Evolutionary conservation across 2,888 invertebrate species (phyloP).

Genomic region (Caenorhabditis virilis): DNA sequence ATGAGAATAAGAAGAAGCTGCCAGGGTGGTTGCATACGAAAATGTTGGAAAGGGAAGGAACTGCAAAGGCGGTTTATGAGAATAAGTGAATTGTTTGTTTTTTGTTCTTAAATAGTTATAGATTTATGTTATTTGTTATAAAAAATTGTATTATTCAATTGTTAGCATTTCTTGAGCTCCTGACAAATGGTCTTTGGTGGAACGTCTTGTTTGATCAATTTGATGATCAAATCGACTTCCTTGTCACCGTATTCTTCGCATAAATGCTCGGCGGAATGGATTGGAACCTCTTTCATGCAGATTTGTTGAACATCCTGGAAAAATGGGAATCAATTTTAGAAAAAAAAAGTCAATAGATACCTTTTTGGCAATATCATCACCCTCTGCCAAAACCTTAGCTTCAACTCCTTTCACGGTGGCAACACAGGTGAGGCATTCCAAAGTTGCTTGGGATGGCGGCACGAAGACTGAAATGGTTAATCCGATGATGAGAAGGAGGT

Average conservation of each 20-base stretch:
- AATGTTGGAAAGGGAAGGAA: conserved; percentile 19
- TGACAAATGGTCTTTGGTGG: conserved; percentile 37
- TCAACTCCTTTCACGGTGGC: conserved; percentile 38
- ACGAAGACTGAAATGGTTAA: conserved; percentile 7
- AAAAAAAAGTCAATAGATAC: background rate
- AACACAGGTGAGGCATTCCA: conserved; percentile 31
- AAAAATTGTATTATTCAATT: background rate
- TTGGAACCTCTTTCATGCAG: conserved; percentile 30
- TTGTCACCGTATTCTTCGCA: conserved; percentile 35
- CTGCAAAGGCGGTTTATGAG: conserved; percentile 17
- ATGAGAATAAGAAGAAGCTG: conserved; percentile 55
- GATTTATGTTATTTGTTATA: conserved; percentile 6
- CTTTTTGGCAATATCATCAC: conserved; percentile 23
- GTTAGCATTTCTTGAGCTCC: conserved; percentile 27
- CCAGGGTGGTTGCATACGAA: conserved; percentile 59
- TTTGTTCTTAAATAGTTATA: background rate
- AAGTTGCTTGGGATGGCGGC: conserved; percentile 23
- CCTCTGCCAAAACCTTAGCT: conserved; percentile 14
- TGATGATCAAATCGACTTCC: conserved; percentile 26
- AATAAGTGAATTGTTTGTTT: conserved; percentile 10
- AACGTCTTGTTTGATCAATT: conserved; percentile 21
- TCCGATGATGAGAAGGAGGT: conserved; percentile 6
- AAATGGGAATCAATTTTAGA: no score
- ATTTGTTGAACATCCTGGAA: conserved; percentile 15
- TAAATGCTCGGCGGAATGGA: conserved; percentile 18